Percentiles rank a stretch among this genome's conserved stretches.
Conservation (phyloP, 2,888 invertebrate species). For the Pterostichus niger region DNA sequence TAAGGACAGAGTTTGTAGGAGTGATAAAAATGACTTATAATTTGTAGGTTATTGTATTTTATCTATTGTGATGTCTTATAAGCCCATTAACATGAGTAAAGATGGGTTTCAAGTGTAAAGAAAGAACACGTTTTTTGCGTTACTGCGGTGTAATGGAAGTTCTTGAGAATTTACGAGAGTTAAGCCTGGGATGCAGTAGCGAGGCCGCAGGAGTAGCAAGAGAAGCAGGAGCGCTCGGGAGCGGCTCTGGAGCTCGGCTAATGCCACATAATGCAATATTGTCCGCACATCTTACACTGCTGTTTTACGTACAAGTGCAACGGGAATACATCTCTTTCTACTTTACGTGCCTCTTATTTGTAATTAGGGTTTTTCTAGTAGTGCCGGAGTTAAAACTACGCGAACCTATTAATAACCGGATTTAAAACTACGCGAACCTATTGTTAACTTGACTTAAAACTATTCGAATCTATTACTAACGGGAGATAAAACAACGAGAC, state of each 20-base stretch:
- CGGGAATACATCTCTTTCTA: constrained; percentile 20
- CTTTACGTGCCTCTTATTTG: constrained; percentile 7
- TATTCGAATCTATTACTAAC: no score
- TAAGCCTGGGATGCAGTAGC: constrained; percentile 20
- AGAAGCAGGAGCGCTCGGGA: not conserved
- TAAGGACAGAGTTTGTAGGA: no score
- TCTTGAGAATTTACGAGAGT: constrained; percentile 45
- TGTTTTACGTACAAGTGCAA: not conserved
- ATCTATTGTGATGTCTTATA: constrained; percentile 27
- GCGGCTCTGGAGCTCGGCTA: not conserved
- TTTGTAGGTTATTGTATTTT: constrained; percentile 8
- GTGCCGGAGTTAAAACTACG: no score
- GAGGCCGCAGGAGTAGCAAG: no score
- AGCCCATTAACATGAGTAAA: constrained; percentile 32
- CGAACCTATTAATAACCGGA: no score
- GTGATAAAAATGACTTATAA: constrained; percentile 22
- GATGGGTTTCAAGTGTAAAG: constrained; percentile 35
- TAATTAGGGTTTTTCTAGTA: not conserved
- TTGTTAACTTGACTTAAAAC: no score
- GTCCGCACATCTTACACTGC: constrained; percentile 7
- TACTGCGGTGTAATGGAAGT: constrained; percentile 31
- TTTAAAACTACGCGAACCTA: no score
- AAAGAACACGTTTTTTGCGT: constrained; percentile 47
- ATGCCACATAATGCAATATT: constrained; percentile 37
- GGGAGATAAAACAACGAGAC: no score